These are phyloP conservation scores for Chirona hameri DNA, from an alignment of 2,888 invertebrate genomes.

Conservation along the genomic window DNA sequence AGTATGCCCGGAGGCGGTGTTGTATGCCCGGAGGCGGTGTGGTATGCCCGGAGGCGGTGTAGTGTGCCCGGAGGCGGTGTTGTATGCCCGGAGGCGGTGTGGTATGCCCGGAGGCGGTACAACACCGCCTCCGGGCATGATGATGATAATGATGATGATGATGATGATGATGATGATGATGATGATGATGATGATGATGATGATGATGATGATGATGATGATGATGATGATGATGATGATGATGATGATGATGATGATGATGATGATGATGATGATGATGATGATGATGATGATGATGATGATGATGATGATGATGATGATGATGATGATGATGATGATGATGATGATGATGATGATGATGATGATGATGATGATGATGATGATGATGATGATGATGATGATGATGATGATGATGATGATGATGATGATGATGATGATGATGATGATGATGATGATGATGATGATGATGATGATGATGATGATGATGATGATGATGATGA, in stretches of 20 bases:
- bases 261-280: conserved; percentile 22
- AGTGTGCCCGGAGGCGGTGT: no score
- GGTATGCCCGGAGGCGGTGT: no score
- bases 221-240: conserved; percentile 22
- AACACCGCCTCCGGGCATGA: no score
- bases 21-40: no score
- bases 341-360: conserved; percentile 22
- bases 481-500: not conserved
- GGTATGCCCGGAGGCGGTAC: no score
- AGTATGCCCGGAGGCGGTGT: no score
- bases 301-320: conserved; percentile 22
- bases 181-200: conserved; percentile 22
- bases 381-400: conserved; percentile 22
- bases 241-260: conserved; percentile 22
- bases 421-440: not conserved
- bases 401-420: conserved; percentile 11
- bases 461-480: no score
- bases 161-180: conserved; percentile 22
- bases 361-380: conserved; percentile 22
- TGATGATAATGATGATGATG: conserved; percentile 22
- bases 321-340: conserved; percentile 22
- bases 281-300: conserved; percentile 22
- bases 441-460: conserved; percentile 2
- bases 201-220: conserved; percentile 22
- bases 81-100: no score